phyloP scores from a whole-genome alignment of 2,888 invertebrate genomes.

The Drosophila robusta region DNA sequence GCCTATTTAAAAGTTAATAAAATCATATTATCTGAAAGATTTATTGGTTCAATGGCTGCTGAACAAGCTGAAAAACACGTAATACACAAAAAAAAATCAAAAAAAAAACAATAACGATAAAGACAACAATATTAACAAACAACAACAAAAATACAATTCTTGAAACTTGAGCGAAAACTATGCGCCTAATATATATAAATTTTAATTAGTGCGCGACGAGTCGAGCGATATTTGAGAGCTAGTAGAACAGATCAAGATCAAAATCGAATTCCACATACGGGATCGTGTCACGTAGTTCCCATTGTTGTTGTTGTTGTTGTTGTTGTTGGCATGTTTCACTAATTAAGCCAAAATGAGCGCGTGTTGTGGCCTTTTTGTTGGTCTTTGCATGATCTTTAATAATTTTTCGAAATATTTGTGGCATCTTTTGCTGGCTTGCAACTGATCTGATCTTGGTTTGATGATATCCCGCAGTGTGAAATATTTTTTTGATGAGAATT shows the following conservation, averaged over 20 bases:
- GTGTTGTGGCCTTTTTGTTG: constrained; percentile 60
- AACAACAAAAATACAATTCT: constrained; percentile 17
- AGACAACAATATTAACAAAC: background rate
- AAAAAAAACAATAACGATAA: constrained; percentile 8
- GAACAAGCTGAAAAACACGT: constrained; percentile 46
- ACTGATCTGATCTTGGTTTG: constrained; percentile 60
- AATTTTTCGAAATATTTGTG: constrained; percentile 74
- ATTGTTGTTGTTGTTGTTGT: constrained; percentile 30
- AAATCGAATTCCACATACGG: constrained; percentile 52
- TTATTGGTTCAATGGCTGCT: constrained; percentile 70
- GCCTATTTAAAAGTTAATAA: constrained; percentile 78
- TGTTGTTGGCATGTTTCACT: constrained; percentile 71
- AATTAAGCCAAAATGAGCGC: constrained; percentile 78
- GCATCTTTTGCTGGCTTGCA: constrained; percentile 39
- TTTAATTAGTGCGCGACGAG: constrained; percentile 70
- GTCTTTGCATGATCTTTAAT: constrained; percentile 78
- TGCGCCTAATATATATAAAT: constrained; percentile 68
- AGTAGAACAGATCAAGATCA: constrained; percentile 67
- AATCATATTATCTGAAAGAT: constrained; percentile 77
- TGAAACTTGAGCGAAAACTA: constrained; percentile 56
- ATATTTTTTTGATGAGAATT: constrained; percentile 80
- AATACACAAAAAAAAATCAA: constrained; percentile 31
- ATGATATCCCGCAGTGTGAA: constrained; percentile 79
- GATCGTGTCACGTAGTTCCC: constrained; percentile 38
- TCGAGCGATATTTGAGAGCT: constrained; percentile 69